Conservation (phyloP, 2,113 vertebrate genomes). For the Hypanus sabinus region DNA sequence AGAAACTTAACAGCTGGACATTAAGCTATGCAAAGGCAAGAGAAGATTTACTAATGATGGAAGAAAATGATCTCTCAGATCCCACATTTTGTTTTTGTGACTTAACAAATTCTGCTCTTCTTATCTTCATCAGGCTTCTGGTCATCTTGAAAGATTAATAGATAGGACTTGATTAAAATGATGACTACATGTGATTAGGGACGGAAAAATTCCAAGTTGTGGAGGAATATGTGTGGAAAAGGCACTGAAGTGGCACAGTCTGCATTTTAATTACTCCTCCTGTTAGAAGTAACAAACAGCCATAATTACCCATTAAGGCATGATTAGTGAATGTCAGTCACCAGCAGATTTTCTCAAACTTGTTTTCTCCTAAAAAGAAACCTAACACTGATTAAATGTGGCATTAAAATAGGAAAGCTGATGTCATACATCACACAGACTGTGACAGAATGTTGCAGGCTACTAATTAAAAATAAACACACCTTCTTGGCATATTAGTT, state of each 20-base stretch:
- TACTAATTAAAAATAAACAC: constrained; percentile 15
- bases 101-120: neutral
- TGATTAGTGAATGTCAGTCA: constrained; percentile 21
- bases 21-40: constrained; percentile 6
- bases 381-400: constrained; percentile 11
- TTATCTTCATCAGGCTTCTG: neutral
- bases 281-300: constrained; percentile 29
- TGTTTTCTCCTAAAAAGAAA: constrained; percentile 3
- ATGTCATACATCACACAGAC: neutral
- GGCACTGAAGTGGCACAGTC: constrained; percentile 3
- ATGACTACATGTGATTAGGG: neutral
- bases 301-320: constrained; percentile 32
- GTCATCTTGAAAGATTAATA: constrained; percentile 19
- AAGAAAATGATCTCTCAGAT: neutral
- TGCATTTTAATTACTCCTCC: constrained; percentile 4
- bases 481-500: neutral
- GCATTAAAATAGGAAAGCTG: neutral
- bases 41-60: neutral
- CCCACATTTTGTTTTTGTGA: neutral
- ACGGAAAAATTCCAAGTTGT: neutral
- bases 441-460: neutral
- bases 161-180: constrained; percentile 21
- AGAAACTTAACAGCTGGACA: constrained; percentile 10
- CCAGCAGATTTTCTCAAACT: neutral
- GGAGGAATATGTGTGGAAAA: neutral